Evolutionary conservation across 2,113 vertebrate genomes (phyloP).

Genomic region (Syrrhaptes paradoxus): DNA sequence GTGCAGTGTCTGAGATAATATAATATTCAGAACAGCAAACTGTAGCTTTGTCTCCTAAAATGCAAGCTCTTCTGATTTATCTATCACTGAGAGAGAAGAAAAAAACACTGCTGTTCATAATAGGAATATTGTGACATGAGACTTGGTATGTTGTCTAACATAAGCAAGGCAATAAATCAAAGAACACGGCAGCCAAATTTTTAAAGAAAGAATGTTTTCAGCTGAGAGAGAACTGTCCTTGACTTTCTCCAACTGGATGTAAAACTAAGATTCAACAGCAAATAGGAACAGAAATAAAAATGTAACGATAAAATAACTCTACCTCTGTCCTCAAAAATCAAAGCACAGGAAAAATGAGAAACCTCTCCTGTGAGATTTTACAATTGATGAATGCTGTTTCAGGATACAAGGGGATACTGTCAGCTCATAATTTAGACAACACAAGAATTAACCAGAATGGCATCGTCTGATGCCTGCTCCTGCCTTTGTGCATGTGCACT

Average conservation of each 20-base stretch:
- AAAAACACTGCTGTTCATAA: background rate
- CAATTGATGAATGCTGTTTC: background rate
- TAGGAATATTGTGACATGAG: conserved; percentile 16
- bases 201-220: conserved; percentile 27
- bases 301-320: background rate
- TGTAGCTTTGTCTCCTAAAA: background rate
- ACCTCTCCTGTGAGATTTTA: background rate
- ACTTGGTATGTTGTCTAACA: conserved; percentile 27
- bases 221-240: conserved; percentile 44
- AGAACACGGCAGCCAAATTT: conserved; percentile 42
- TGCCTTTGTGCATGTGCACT: background rate
- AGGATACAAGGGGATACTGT: background rate
- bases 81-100: background rate
- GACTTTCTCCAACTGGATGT: conserved; percentile 14
- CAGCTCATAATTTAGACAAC: background rate
- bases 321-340: conserved; percentile 4
- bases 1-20: background rate
- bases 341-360: background rate
- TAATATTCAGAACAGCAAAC: background rate
- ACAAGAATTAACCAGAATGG: background rate
- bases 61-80: conserved; percentile 30
- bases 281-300: conserved; percentile 39
- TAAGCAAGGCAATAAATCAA: conserved; percentile 61
- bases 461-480: background rate
- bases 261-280: conserved; percentile 25